phyloP scores from a whole-genome alignment of 2,888 invertebrate genomes.

The Andrena hattorfiana region DNA sequence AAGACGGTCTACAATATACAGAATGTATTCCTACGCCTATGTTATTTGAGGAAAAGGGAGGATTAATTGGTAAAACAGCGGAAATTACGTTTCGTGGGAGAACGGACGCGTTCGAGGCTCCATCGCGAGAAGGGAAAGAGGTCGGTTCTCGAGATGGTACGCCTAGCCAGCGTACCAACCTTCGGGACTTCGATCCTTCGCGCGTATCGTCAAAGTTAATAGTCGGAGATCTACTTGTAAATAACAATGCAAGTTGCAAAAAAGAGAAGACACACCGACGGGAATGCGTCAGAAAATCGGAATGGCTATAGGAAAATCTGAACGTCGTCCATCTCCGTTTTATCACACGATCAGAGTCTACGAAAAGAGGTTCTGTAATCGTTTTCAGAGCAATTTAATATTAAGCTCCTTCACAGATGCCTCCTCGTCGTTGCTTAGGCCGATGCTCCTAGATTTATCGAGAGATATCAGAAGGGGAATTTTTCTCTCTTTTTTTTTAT shows the following conservation, averaged over 20 bases:
- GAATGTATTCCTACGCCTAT: constrained; percentile 53
- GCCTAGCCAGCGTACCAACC: background rate
- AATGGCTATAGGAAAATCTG: constrained; percentile 15
- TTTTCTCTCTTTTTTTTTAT: constrained; percentile 12
- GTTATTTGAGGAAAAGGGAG: constrained; percentile 44
- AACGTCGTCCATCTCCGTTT: constrained; percentile 78
- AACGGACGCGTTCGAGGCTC: constrained; percentile 68
- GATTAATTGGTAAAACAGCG: constrained; percentile 68
- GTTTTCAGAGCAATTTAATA: constrained; percentile 50
- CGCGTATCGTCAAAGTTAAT: background rate
- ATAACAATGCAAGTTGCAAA: background rate
- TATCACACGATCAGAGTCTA: constrained; percentile 83
- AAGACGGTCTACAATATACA: constrained; percentile 70
- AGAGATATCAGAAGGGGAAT: constrained; percentile 31
- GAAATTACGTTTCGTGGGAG: constrained; percentile 75
- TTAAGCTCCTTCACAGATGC: constrained; percentile 67
- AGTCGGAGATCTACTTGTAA: background rate
- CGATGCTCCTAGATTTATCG: constrained; percentile 18
- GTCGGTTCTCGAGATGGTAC: background rate
- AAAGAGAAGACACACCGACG: no score
- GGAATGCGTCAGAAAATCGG: constrained; percentile 18
- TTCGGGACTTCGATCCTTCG: background rate
- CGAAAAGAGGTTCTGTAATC: constrained; percentile 61
- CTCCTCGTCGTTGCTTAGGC: constrained; percentile 30
- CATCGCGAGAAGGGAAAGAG: background rate